Evolutionary conservation across 2,888 invertebrate species (phyloP).

Genomic region (Tricholauxania praeusta): DNA sequence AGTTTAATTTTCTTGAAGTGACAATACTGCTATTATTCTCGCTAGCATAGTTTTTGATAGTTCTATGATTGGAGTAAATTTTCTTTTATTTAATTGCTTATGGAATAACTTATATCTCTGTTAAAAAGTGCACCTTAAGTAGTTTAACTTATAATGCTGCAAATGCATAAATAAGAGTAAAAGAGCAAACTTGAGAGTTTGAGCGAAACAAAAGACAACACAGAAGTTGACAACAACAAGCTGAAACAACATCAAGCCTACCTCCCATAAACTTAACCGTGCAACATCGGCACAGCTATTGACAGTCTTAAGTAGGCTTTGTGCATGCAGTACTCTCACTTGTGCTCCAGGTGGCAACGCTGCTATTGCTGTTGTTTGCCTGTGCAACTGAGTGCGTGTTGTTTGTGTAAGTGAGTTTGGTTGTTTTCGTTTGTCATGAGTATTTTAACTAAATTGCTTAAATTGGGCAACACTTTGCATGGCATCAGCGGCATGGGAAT

Average conservation of each 20-base stretch:
- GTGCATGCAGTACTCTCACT: background rate
- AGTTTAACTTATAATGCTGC: conserved; percentile 6
- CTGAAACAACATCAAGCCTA: too few relatives aligned
- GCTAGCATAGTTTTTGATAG: too few relatives aligned
- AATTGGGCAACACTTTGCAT: conserved; percentile 20
- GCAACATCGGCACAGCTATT: background rate
- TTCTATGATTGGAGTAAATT: too few relatives aligned
- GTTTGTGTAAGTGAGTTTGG: background rate
- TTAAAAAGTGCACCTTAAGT: conserved; percentile 3
- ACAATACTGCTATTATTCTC: too few relatives aligned
- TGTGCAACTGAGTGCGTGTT: background rate
- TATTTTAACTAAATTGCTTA: conserved; percentile 21
- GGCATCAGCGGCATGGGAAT: conserved; percentile 1
- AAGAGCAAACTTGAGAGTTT: too few relatives aligned
- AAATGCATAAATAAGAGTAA: too few relatives aligned
- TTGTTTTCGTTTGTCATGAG: background rate
- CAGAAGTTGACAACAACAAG: too few relatives aligned
- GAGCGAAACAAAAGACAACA: background rate
- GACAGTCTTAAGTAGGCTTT: conserved; percentile 18
- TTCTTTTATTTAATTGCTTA: too few relatives aligned
- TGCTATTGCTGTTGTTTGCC: background rate
- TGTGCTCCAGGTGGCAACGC: conserved; percentile 14
- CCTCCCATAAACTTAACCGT: conserved; percentile 7
- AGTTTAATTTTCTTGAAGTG: too few relatives aligned
- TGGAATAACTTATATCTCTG: too few relatives aligned